Evolutionary conservation across 2,888 invertebrate species (phyloP), one percentile per base, ranked within the genome.

Genomic region (Linyphia triangularis): DNA sequence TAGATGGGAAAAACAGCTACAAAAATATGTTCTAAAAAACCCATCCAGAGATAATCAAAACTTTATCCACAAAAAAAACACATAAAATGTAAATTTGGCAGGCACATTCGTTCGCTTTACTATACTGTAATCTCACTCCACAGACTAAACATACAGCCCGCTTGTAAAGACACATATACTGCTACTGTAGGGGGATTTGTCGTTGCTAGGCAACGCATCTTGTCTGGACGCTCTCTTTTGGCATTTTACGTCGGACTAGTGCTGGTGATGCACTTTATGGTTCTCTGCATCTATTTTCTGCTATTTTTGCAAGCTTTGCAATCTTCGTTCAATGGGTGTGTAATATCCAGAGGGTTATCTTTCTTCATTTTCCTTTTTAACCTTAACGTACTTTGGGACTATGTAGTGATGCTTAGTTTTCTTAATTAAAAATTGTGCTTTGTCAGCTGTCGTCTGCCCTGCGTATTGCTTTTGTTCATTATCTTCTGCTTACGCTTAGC

Each of bases 191-290:
- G 57, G 40, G 67, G n/a, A 33, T 33, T 40, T 83, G 37, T 30
- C 26, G 84, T 84, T 84, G 84, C 84, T 37, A 57, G 37, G 84
- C 84, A 84, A 84, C 84, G 75, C 84, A 84, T 84, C 75, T 67
- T 30, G 84, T 61, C 65, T 83, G 37, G 69, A 81, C 82, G 67
- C 75, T 13, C 7, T 61, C 40, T 63, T 10, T n/a, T 30, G 51
- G 73, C 65, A 59, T 84, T 84, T n/a, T 57, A 43, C 65, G 73
- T 83, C 83, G 30, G 72, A 81, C 70, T 59, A 69, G 33, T 70
- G 70, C 6, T 40, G 43, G 67, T 22, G 19, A 67, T 43, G 30
- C 43, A 13, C 40, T 82, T 72, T 72, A 37, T 82, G 59, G 69
- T 9, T 30, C 37, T 81, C 67, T 67, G n/a, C 19, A 24, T 30